Conservation (phyloP, 2,888 invertebrate genomes). For the Aphodius granarius region DNA sequence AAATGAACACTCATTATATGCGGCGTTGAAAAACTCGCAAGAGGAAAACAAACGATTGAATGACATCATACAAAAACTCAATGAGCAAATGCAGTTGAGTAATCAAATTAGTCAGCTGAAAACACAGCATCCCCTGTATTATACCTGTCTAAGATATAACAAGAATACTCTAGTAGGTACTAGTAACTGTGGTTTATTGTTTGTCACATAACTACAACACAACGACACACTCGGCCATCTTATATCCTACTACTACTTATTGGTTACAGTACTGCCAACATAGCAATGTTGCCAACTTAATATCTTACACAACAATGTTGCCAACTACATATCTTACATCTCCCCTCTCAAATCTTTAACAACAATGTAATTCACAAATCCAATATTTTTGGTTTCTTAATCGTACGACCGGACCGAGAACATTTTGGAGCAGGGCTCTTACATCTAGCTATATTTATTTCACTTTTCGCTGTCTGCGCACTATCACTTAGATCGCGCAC, state of each 20-base stretch:
- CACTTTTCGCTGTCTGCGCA: background rate
- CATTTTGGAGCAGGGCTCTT: background rate
- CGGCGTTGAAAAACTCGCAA: too few relatives aligned
- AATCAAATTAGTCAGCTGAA: too few relatives aligned
- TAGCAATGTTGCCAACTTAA: background rate
- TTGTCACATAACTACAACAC: background rate
- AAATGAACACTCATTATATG: too few relatives aligned
- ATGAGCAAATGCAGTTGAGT: too few relatives aligned
- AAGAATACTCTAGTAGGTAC: background rate
- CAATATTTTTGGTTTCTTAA: background rate
- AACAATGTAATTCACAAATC: background rate
- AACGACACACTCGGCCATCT: background rate
- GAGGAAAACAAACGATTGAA: too few relatives aligned
- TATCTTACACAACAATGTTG: background rate
- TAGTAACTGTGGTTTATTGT: background rate
- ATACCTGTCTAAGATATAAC: background rate
- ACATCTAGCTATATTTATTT: background rate
- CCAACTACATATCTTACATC: background rate
- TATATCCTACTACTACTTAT: background rate
- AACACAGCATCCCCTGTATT: too few relatives aligned
- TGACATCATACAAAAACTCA: too few relatives aligned
- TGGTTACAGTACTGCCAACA: background rate
- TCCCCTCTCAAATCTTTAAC: background rate
- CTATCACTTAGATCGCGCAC: background rate
- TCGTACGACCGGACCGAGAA: background rate